Evolutionary conservation across 1,140 invertebrate genomes (phyloP), one percentile per base, ranked within the genome.

Genomic region (Drosophila lowei): DNA sequence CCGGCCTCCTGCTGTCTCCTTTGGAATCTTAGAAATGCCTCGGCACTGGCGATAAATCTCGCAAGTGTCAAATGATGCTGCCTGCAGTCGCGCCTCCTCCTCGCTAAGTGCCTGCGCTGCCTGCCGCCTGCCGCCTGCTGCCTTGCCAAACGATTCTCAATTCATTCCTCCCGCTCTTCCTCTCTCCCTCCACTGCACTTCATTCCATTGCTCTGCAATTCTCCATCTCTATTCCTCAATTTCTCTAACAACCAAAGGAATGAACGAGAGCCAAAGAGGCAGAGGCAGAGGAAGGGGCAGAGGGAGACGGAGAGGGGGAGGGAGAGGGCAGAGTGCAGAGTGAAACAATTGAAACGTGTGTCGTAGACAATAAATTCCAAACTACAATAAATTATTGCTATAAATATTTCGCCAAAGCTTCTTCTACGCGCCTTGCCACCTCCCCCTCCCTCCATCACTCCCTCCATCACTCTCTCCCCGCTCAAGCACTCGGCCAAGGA

Each of bases 371-470:
- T 86, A 88, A 86, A 86, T 86, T 86, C 83, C 83, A 86, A 86
- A 86, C 81, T 86, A 86, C 83, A 88, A 86, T 86, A 86, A 86
- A 86, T 86, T 86, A 86, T 86, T 86, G 83, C 83, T 86, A 86
- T 86, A 86, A 86, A 86, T 86, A 86, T 86, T 86, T 86, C 77
- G 83, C 70, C 70, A 88, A 81, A 77, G 81, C 64, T 81, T 81
- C 77, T 23, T 34, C 16, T 2, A 18, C 49, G 18, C 65, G 30
- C 34, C 58, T 43, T 13, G 0, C 28, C 50, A 18, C 54, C 47
- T 54, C 34, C 9, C 49, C 46, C 28, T 42, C 18, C 4, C 34
- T 56, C 53, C 57, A 25, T 38, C 41, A 52, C 53, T 65, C 59
- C 59, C 57, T 61, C 50, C 34, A 11, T n/a, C n/a, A n/a, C n/a